Evolutionary conservation across 1,140 invertebrate genomes (phyloP).

Genomic region (Neelides sp.): DNA sequence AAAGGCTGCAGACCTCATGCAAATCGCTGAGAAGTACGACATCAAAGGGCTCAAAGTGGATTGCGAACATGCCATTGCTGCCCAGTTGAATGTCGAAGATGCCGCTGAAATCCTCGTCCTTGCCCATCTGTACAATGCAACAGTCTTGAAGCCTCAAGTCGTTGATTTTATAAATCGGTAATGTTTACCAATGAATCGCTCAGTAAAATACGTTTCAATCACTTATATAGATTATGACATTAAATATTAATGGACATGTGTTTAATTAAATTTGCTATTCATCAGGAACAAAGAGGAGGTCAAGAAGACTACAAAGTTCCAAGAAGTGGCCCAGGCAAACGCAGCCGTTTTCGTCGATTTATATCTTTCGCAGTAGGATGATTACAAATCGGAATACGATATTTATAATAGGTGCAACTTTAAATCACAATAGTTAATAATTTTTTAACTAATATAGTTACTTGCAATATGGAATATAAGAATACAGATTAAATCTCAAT

Average conservation of each 20-base stretch:
- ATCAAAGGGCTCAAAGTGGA: conserved; percentile 27
- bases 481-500: no score
- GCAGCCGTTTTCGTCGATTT: conserved; percentile 26
- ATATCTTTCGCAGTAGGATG: conserved; percentile 26
- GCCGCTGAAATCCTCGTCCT: conserved; percentile 26
- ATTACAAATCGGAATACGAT: no score
- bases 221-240: not conserved
- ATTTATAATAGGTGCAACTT: no score
- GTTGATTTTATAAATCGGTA: conserved; percentile 28
- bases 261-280: not conserved
- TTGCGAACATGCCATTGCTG: conserved; percentile 25
- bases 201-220: not conserved
- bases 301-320: conserved; percentile 21
- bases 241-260: not conserved
- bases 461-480: no score
- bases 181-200: not conserved
- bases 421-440: no score
- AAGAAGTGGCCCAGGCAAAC: conserved; percentile 21
- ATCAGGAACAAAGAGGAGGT: conserved; percentile 29
- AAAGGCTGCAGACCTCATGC: conserved; percentile 26
- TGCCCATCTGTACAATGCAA: conserved; percentile 28
- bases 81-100: conserved; percentile 25
- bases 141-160: conserved; percentile 21
- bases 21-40: conserved; percentile 30
- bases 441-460: no score